Conservation (phyloP, 2,797 vertebrate species). For the Mus spretus region DNA sequence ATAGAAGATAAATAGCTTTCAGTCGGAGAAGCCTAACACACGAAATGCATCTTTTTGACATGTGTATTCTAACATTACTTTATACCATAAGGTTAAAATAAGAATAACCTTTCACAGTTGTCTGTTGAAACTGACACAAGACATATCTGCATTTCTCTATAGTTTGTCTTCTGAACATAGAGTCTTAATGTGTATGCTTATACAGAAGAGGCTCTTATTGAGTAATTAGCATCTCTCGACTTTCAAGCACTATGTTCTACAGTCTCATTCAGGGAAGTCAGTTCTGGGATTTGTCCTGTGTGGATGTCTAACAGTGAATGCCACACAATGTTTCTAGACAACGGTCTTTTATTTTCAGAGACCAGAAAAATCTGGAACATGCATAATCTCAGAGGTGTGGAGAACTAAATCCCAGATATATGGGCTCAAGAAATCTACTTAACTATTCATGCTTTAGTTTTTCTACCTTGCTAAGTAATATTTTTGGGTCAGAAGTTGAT, state of each 20-base stretch:
- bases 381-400: background rate
- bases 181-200: background rate
- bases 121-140: conserved; percentile 70
- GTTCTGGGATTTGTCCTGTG: background rate
- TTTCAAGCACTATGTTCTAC: conserved; percentile 35
- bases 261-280: conserved; percentile 13
- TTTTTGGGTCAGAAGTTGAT: background rate
- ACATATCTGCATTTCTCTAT: conserved; percentile 69
- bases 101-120: conserved; percentile 74
- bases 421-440: background rate
- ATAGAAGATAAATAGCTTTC: conserved; percentile 88
- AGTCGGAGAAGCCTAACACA: conserved; percentile 86
- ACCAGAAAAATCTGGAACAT: background rate
- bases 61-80: conserved; percentile 85
- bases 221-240: conserved; percentile 53
- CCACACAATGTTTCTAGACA: background rate
- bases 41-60: conserved; percentile 88
- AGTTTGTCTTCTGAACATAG: conserved; percentile 71
- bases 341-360: conserved; percentile 15
- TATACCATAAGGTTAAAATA: conserved; percentile 82
- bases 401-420: background rate
- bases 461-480: conserved; percentile 18
- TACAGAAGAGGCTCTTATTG: background rate
- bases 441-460: background rate
- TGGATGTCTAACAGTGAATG: background rate